A percentile compares a stretch with the other conserved stretches of the same genome.
Evolutionary conservation across 2,888 invertebrate genomes (phyloP).

Genomic region (Dascillus cervinus): DNA sequence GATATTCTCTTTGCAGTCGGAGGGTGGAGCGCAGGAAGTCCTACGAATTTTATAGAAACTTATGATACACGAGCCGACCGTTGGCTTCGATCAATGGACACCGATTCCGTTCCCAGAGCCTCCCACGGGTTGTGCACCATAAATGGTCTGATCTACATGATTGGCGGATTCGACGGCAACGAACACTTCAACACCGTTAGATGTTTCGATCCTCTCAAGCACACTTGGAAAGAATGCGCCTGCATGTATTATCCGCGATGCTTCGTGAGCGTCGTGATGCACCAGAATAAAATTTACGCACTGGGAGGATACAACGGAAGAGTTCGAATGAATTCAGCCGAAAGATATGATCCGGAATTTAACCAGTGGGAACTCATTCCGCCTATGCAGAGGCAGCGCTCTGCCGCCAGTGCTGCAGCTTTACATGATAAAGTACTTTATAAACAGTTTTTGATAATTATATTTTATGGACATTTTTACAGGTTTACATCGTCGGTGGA

Average conservation of each 20-base stretch:
- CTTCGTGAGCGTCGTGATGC: conserved; percentile 67
- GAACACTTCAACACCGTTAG: conserved; percentile 72
- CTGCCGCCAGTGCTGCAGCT: conserved; percentile 70
- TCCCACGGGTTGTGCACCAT: conserved; percentile 73
- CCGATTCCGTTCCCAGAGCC: conserved; percentile 61
- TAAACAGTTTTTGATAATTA: no score
- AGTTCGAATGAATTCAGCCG: conserved; percentile 67
- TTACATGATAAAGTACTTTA: conserved; percentile 57
- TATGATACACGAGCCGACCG: conserved; percentile 71
- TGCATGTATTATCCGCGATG: conserved; percentile 72
- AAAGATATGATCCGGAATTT: conserved; percentile 66
- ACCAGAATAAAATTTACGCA: conserved; percentile 68
- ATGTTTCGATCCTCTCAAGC: conserved; percentile 69
- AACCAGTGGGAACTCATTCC: conserved; percentile 75
- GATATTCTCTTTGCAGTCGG: conserved; percentile 77
- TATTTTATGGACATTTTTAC: no score
- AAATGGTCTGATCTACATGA: conserved; percentile 65
- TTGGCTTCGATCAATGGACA: conserved; percentile 65
- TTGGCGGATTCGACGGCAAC: conserved; percentile 73
- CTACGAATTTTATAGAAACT: conserved; percentile 70
- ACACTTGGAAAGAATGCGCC: conserved; percentile 68
- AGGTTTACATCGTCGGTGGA: conserved; percentile 72
- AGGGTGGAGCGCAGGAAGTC: conserved; percentile 80
- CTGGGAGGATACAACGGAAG: conserved; percentile 78
- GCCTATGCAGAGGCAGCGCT: conserved; percentile 67